Base-by-base conservation (phyloP, 2,888 invertebrate species). In the Dicranocentrus wangi region DNA sequence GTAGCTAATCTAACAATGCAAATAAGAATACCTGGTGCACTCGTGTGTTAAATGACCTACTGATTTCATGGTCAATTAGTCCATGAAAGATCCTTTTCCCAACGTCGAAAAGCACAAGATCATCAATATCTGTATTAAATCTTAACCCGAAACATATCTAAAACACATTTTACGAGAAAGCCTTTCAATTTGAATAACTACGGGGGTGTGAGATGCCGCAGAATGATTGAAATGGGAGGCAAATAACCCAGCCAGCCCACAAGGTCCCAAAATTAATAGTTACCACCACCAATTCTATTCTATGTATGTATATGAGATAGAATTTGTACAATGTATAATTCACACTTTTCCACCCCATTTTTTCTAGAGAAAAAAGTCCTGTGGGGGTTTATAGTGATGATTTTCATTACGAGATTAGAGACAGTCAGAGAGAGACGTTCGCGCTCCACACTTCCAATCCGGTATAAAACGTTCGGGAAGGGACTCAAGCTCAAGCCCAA, bases 11-110 rank as follows among this genome's bases (percentile, higher is more conserved):
- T 32, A 10, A 10, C 32, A 47, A 47, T 10, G 47, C 13, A 2
- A 47, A 47, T 39, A 39, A 5, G 39, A 39, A 39, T 39, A 13
- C 13, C 5, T 39, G 13, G 39, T 39, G 39, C 13, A n/a, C n/a
- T n/a, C n/a, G 39, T 39, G 39, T 58, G 25, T n/a, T n/a, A n/a
- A n/a, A n/a, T n/a, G n/a, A n/a, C 53, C 10, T 19, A 55, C 17
- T 63, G 81, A 83, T 84, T 84, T 84, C 78, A 83, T 76, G 83
- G 78, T 83, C 84, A 84, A 84, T 83, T 84, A 84, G 70, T 70
- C 51, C 47, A 72, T 61, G 39, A 32, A 61, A 61, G 32, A 32
- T 27, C 58, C 10, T 3, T 21, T 47, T n/a, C 47, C 47, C 47
- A 47, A 47, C 15, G 39, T 39, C 15, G 47, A 32, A n/a, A 32